Evolutionary conservation across 2,113 vertebrate species (phyloP), one percentile per base, ranked within the genome.

Genomic region (Gopherus evgoodei): DNA sequence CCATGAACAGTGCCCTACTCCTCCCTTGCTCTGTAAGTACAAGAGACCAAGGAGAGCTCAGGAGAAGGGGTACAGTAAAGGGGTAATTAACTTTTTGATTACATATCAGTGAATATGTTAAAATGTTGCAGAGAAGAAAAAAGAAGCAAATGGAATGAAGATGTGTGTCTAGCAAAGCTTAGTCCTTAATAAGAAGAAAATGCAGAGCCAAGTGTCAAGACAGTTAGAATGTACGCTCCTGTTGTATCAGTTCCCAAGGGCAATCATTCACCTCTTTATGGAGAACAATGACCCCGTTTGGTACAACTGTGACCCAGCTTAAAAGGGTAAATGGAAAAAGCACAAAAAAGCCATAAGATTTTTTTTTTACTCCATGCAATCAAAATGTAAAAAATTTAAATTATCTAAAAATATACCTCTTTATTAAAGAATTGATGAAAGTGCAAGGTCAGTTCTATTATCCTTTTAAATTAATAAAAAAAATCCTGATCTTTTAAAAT

Each of bases 391-490:
- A 96, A 89, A 96, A 82, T 97, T 95, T 88, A 97, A 88, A 97
- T 96, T 0, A 96, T 93, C 69, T 96, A 86, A 90, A 95, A 97
- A 92, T 93, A 94, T 27, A 92, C 90, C 78, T 97, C 91, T 97
- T 97, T 97, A 97, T 92, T 96, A 96, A 95, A 97, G 94, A 97
- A 97, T 95, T 97, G 97, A 98, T 97, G 90, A 97, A 98, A 98
- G 88, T 92, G 19, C 75, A 97, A 97, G 97, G 96, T 98, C 97
- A 98, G 79, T 97, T 96, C 84, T 96, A 98, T 97, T 98, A 98
- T 97, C 95, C 93, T 96, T 97, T 98, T 97, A 98, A 98, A 98
- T 98, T 97, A 98, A 98, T 97, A 96, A 97, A 97, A 96, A 90
- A 98, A 98, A 6, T 93, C 88, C 93, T 94, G 95, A 97, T 97